A percentile compares a stretch with the other conserved stretches of the same genome.
These are phyloP conservation scores for Bos taurus DNA, from an alignment of 2,113 vertebrate species.

Conservation along the genomic window DNA sequence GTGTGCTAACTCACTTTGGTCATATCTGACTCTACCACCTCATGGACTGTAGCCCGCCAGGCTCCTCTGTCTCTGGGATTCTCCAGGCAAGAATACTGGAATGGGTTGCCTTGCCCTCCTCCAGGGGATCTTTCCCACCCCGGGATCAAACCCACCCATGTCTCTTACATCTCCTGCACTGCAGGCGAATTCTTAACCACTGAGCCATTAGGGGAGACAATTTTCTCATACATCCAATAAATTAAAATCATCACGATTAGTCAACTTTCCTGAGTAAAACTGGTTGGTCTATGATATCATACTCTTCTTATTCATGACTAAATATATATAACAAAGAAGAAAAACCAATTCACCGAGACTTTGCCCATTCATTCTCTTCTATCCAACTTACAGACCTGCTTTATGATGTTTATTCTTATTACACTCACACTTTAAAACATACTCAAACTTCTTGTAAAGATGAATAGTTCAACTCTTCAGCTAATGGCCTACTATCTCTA, in stretches of 20 bases:
- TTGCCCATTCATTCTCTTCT: background rate
- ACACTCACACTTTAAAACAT: background rate
- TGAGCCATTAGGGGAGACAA: background rate
- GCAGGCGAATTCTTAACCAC: background rate
- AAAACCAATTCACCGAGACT: background rate
- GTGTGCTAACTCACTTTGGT: background rate
- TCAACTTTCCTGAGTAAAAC: background rate
- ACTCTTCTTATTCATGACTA: background rate
- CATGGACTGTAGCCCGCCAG: background rate
- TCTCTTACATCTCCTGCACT: background rate
- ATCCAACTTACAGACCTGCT: background rate
- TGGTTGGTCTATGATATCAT: background rate
- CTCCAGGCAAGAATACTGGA: background rate
- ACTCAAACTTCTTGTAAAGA: background rate
- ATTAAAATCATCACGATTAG: background rate
- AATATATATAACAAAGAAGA: background rate
- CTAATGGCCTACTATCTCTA: background rate
- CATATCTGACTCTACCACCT: background rate
- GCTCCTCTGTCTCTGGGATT: background rate
- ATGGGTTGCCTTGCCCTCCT: background rate
- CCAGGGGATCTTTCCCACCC: background rate
- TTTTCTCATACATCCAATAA: background rate
- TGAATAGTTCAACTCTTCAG: background rate
- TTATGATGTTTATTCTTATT: background rate
- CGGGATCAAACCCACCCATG: background rate